Evolutionary conservation across 2,113 vertebrate genomes (phyloP).

Genomic region (Aleadryas rufinucha): DNA sequence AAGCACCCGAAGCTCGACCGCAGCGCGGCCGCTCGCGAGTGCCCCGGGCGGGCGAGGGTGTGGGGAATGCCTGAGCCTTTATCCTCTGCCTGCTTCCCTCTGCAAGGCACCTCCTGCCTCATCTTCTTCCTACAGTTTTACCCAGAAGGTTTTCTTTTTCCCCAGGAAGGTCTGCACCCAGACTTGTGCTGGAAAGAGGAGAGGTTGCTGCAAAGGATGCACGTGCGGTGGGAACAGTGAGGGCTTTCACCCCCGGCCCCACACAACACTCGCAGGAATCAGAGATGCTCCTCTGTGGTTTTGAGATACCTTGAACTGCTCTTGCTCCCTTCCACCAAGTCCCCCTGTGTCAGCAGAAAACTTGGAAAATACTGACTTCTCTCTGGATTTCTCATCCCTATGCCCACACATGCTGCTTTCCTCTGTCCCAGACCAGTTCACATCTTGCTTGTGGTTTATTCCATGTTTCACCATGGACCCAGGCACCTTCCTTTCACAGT

Average conservation of each 20-base stretch:
- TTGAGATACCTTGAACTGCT: neutral
- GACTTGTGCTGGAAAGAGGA: neutral
- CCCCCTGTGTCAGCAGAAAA: neutral
- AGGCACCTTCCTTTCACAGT: neutral
- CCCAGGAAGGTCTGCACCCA: neutral
- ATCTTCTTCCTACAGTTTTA: neutral
- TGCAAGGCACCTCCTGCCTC: neutral
- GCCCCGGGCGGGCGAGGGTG: accelerated
- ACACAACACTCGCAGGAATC: neutral
- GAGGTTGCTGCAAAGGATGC: neutral
- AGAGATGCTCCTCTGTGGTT: neutral
- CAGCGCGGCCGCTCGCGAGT: accelerated
- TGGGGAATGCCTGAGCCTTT: neutral
- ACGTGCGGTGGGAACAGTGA: accelerated
- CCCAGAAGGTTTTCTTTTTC: neutral
- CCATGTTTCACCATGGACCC: accelerated
- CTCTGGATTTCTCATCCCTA: neutral
- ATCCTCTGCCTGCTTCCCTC: neutral
- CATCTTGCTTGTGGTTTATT: neutral
- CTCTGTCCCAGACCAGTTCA: neutral
- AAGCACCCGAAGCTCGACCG: accelerated
- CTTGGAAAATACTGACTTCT: neutral
- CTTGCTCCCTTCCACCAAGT: neutral
- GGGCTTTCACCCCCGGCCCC: neutral
- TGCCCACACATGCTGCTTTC: accelerated